Evolutionary conservation across 2,113 vertebrate species (phyloP).

Genomic region (Paracanthobrama guichenoti): DNA sequence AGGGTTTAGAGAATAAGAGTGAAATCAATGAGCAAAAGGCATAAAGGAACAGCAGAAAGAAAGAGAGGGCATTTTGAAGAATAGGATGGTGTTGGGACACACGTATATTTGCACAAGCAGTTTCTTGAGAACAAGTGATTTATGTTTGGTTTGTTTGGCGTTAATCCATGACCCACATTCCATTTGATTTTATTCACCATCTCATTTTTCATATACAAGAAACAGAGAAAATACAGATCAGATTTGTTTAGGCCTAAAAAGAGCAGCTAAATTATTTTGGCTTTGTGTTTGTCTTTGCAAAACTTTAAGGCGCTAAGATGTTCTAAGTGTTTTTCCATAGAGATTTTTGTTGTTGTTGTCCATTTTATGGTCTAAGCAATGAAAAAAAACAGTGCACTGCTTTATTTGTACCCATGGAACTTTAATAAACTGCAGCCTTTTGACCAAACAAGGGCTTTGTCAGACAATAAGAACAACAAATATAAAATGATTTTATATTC

Average conservation of each 20-base stretch:
- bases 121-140: not conserved
- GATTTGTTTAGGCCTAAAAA: not conserved
- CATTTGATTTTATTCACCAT: constrained; percentile 46
- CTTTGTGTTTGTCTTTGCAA: not conserved
- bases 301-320: not conserved
- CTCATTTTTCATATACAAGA: constrained; percentile 41
- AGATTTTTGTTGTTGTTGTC: not conserved
- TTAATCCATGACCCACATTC: constrained; percentile 35
- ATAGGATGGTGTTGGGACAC: not conserved
- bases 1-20: not conserved
- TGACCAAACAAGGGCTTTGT: no score
- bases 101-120: not conserved
- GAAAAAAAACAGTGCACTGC: no score
- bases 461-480: no score
- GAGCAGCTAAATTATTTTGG: not conserved
- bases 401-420: no score
- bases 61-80: not conserved
- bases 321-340: not conserved
- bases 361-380: no score
- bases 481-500: no score
- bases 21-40: not conserved
- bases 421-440: no score
- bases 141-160: constrained; percentile 39
- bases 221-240: no score
- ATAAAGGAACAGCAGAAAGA: not conserved